Base-by-base conservation (phyloP, 2,797 vertebrate species). In the Sebastes taczanowskii region DNA sequence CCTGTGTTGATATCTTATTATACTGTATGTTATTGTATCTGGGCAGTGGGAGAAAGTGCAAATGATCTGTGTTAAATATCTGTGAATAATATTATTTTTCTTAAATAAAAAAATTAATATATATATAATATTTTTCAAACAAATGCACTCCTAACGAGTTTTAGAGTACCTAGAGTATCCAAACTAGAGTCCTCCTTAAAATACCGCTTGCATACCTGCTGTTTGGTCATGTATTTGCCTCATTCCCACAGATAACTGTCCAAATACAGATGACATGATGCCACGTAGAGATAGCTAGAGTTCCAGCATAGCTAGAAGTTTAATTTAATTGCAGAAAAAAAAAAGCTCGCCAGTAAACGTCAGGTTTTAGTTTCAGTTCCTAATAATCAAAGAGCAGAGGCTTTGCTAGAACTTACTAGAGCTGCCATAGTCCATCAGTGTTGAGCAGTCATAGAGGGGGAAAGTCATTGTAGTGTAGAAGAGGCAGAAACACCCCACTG, bases 341-440 rank as follows among this genome's bases (percentile, higher is more conserved):
- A 38, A 55, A 66, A 20, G 4, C 14, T 27, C 52, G 55, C 3
- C n/a, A 65, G 46, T 29, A 59, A 84, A 38, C 11, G 2, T 68
- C 35, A 77, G n/a, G 18, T 83, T 70, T 88, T 59, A 29, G 46
- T 69, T 81, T 78, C 49, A 63, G 6, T n/a, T 18, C 8, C 32
- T 73, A 74, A n/a, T 27, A 70, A 82, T 65, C 16, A 66, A 75
- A 81, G 23, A 22, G 22, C n/a, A 68, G 70, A 1, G 9, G 18
- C 29, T 42, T 56, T n/a, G 63, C 69, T 70, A 3, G 23, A 53
- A 32, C 25, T 72, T 69, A 25, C 46, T 67, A 4, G 8, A 74
- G 63, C 71, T 83, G 74, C 60, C 68, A 59, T 74, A 82, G 65
- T 66, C 30, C 66, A 80, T 85, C 29, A 67, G 11, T 25, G 42